A percentile compares a stretch with the other conserved stretches of the same genome.
phyloP scores from a whole-genome alignment of 2,888 invertebrate genomes.

The Stegophylla sp. region DNA sequence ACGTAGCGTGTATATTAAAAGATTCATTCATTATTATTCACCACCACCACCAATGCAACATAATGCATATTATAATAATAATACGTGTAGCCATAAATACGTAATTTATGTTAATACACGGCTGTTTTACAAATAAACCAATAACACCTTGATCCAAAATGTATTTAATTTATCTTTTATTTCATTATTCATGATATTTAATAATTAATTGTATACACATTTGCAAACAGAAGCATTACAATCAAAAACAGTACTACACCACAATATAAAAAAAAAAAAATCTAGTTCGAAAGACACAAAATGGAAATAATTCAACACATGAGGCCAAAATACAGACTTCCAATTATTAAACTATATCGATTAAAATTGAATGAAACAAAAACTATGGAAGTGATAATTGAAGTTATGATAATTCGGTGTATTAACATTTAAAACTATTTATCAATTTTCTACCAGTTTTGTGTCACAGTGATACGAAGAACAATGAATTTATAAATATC shows the following conservation, averaged over 20 bases:
- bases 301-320: too few relatives aligned
- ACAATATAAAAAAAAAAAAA: too few relatives aligned
- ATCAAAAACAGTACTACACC: constrained; percentile 4
- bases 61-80: constrained; percentile 23
- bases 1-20: constrained; percentile 50
- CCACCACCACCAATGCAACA: not conserved
- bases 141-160: not conserved
- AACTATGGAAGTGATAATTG: too few relatives aligned
- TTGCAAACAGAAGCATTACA: constrained; percentile 15
- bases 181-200: not conserved
- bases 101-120: constrained; percentile 25
- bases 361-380: too few relatives aligned
- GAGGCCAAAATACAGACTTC: too few relatives aligned
- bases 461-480: not conserved
- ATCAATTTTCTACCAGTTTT: not conserved
- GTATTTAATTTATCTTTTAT: not conserved
- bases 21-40: constrained; percentile 54
- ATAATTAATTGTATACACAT: constrained; percentile 3
- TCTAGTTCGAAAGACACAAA: too few relatives aligned
- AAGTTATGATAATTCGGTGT: not conserved
- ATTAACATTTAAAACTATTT: not conserved
- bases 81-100: not conserved
- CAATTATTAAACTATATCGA: too few relatives aligned
- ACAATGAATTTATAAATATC: not conserved
- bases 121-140: constrained; percentile 12